Evolutionary conservation across 2,113 vertebrate species (phyloP).

Genomic region (Zosterops pallidus): DNA sequence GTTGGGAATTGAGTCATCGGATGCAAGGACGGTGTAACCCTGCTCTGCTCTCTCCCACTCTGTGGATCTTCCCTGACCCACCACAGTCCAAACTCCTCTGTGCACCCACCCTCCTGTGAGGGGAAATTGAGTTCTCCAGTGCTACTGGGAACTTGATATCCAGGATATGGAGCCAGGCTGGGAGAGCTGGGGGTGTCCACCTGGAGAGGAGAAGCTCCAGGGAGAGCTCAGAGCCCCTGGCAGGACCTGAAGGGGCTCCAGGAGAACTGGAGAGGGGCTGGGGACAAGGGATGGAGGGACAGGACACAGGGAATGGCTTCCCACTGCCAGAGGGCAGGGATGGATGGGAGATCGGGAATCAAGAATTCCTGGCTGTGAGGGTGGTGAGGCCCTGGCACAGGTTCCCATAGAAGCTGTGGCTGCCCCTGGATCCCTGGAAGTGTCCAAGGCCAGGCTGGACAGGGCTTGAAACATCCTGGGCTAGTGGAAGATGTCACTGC

Average conservation of each 20-base stretch:
- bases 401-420: neutral
- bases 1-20: neutral
- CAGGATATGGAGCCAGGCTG: neutral
- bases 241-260: neutral
- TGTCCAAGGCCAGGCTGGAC: fast-evolving
- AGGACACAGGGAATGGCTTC: neutral
- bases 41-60: neutral
- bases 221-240: neutral
- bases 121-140: fast-evolving
- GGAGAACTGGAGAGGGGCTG: neutral
- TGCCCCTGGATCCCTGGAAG: neutral
- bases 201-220: neutral
- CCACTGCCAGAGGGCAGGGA: neutral
- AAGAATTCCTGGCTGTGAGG: fast-evolving
- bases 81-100: fast-evolving
- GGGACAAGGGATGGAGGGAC: neutral
- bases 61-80: neutral
- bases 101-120: fast-evolving
- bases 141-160: neutral
- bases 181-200: fast-evolving
- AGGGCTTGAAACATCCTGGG: fast-evolving
- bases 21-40: neutral
- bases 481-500: fast-evolving
- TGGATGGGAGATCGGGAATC: neutral
- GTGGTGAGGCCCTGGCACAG: neutral